Evolutionary conservation across 2,888 invertebrate species (phyloP), one percentile per base, ranked within the genome.

Genomic region (Mechanitis mazaeus): DNA sequence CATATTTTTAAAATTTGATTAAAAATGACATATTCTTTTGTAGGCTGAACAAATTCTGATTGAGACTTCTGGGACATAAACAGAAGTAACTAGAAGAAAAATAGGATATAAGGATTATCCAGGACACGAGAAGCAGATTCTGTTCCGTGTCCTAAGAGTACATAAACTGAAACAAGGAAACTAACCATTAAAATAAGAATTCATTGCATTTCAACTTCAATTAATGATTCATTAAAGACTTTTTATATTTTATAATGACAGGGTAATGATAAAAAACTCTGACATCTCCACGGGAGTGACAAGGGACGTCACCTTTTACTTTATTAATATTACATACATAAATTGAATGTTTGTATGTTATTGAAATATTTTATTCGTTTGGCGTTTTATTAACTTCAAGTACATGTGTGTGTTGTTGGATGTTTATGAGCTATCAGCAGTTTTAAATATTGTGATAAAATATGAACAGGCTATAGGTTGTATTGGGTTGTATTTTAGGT

Each of bases 241-340:
- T 50, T 50, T 31, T 6, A 31, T 31, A 9, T 50, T 50, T 50
- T 50, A 50, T 31, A 50, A 50, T n/a, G 31, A 38, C 42, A 9
- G 42, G 9, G 42, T 11, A 35, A 53, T 58, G 54, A 58, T 58
- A 58, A 58, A 58, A 58, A 58, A 3, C 9, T 33, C 33, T 54
- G 58, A 58, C 53, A 58, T 58, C 54, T 3, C 58, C 50, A n/a
- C 58, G 42, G 53, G 12, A 57, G 5, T 53, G 58, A 42, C 58
- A 58, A 31, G 12, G 12, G 38, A 20, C 47, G 42, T 53, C 58
- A 42, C 58, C 47, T 12, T n/a, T n/a, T 58, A 47, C 50, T 50
- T 28, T 50, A 50, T 50, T 31, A n/a, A 31, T 31, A 50, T 50
- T 50, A 50, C 50, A 5, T 50, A 31, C 28, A 50, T 50, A 50